These are phyloP conservation scores for Agonopterix heracliana DNA, from an alignment of 2,888 invertebrate species.

Conservation along the genomic window DNA sequence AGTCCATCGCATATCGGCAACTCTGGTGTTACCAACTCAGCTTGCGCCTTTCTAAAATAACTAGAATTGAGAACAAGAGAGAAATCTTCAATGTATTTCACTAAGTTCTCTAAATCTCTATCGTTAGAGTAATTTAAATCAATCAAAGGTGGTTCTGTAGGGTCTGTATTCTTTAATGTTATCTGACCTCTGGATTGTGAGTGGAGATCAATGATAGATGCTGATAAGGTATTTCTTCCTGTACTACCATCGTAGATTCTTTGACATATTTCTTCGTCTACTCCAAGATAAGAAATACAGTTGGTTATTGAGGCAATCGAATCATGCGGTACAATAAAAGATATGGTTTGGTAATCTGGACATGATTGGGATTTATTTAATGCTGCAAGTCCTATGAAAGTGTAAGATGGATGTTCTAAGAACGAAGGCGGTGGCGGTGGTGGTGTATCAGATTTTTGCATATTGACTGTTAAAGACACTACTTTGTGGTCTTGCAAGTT, in stretches of 20 bases:
- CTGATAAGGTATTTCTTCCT: slow-evolving; percentile 13
- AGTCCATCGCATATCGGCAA: slow-evolving; percentile 19
- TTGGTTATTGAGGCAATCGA: slow-evolving; percentile 20
- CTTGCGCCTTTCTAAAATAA: slow-evolving; percentile 23
- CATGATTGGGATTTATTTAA: slow-evolving; percentile 19
- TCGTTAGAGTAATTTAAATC: slow-evolving; percentile 23
- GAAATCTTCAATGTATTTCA: slow-evolving; percentile 23
- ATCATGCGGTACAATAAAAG: slow-evolving; percentile 14
- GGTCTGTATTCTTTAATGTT: slow-evolving; percentile 21
- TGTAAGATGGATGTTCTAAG: slow-evolving; percentile 19
- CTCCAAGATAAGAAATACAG: slow-evolving; percentile 65
- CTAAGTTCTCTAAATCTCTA: slow-evolving; percentile 23
- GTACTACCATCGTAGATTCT: slow-evolving; percentile 23
- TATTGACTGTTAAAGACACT: slow-evolving; percentile 17
- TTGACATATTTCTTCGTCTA: slow-evolving; percentile 36
- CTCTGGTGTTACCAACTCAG: slow-evolving; percentile 18
- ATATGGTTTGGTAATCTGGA: slow-evolving; percentile 25
- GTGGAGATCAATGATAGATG: slow-evolving; percentile 14
- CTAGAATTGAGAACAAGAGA: slow-evolving; percentile 24
- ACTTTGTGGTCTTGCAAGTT: slow-evolving; percentile 34
- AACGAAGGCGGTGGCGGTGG: slow-evolving; percentile 11
- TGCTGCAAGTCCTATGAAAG: slow-evolving; percentile 24
- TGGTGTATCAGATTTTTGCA: slow-evolving; percentile 49
- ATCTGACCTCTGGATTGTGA: slow-evolving; percentile 50
- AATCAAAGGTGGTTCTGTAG: slow-evolving; percentile 24